These are phyloP conservation scores for Mercenaria mercenaria DNA, from an alignment of 1,140 invertebrate genomes.

Conservation along the genomic window DNA sequence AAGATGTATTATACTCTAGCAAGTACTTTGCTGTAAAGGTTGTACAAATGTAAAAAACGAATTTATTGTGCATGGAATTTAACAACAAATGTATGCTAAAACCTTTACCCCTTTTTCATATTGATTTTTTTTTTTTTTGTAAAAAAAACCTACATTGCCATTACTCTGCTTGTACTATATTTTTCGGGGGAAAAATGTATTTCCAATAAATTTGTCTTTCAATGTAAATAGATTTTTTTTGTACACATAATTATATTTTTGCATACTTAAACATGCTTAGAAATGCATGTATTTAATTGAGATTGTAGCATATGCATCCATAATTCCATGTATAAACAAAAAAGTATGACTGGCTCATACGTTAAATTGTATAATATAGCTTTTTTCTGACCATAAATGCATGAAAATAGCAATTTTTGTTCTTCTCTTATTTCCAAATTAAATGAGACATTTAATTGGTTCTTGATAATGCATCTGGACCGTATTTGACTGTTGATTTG, in stretches of 20 bases:
- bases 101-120: background rate
- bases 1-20: background rate
- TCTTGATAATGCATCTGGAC: too few relatives aligned
- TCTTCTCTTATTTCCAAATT: too few relatives aligned
- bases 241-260: conserved; percentile 19
- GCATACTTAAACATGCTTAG: background rate
- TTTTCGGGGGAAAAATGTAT: background rate
- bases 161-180: background rate
- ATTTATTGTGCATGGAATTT: conserved; percentile 14
- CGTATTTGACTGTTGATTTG: too few relatives aligned
- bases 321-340: background rate
- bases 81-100: conserved; percentile 2
- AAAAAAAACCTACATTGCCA: background rate
- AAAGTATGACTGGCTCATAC: background rate
- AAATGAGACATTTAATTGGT: too few relatives aligned
- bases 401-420: too few relatives aligned
- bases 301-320: background rate
- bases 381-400: too few relatives aligned
- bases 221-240: conserved; percentile 33
- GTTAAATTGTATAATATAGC: too few relatives aligned
- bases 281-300: background rate
- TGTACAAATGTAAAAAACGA: conserved; percentile 38
- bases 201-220: conserved; percentile 11
- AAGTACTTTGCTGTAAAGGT: conserved; percentile 20
- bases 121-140: conserved; percentile 5